These are phyloP conservation scores for Sinosuthora webbiana DNA, from an alignment of 2,113 vertebrate genomes.

Conservation along the genomic window DNA sequence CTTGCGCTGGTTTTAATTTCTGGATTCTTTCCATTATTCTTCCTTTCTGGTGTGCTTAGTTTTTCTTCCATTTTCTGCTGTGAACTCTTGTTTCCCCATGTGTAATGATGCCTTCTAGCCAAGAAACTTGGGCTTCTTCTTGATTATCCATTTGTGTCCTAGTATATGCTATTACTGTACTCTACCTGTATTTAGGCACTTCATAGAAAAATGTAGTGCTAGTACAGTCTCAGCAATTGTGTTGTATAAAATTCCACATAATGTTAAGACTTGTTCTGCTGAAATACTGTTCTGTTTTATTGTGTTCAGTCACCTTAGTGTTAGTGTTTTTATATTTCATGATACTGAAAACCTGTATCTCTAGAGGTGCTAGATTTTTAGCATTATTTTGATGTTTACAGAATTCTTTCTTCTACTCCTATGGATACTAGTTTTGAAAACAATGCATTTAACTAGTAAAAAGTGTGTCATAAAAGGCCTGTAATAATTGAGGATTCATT, in stretches of 20 bases:
- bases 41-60: background rate
- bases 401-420: background rate
- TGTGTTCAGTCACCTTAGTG: background rate
- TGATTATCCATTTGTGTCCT: background rate
- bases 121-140: background rate
- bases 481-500: background rate
- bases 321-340: background rate
- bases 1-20: background rate
- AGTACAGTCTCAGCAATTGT: background rate
- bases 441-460: background rate
- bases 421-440: background rate
- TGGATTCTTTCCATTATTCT: background rate
- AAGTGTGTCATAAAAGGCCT: background rate
- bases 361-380: background rate
- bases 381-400: background rate
- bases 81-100: background rate
- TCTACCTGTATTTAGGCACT: background rate
- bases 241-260: background rate
- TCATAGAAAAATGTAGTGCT: background rate
- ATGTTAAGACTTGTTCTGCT: background rate
- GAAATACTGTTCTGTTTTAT: background rate
- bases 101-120: background rate
- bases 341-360: background rate
- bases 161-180: background rate
- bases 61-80: background rate